Evolutionary conservation across 2,113 vertebrate genomes (phyloP).

Genomic region (Zootoca vivipara): DNA sequence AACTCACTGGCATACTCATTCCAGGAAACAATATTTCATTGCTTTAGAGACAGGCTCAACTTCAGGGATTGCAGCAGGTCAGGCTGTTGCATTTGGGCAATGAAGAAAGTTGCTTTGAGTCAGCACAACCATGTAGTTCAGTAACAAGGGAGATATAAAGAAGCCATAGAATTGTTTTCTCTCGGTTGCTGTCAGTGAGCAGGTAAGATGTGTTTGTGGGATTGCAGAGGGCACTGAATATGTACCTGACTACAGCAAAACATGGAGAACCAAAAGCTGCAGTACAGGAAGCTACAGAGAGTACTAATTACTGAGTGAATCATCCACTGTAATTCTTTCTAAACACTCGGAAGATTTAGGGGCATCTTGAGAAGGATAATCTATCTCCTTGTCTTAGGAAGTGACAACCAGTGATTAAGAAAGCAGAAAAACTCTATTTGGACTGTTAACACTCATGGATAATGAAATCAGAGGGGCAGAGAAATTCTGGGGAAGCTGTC

Average conservation of each 20-base stretch:
- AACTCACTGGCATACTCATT: slow-evolving; percentile 2
- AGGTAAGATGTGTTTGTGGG: not conserved
- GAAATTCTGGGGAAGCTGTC: not conserved
- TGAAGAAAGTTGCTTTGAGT: not conserved
- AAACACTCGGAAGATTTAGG: not conserved
- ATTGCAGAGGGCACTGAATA: not conserved
- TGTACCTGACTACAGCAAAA: not conserved
- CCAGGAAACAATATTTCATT: not conserved
- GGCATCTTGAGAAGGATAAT: not conserved
- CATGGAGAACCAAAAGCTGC: not conserved
- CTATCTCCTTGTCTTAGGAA: not conserved
- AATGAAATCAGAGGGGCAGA: not conserved
- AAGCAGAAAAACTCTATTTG: not conserved
- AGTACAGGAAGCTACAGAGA: not conserved
- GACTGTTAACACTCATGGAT: not conserved
- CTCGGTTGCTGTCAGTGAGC: not conserved
- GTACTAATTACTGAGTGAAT: not conserved
- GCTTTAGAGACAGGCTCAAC: not conserved
- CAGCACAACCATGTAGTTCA: not conserved
- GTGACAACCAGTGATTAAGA: not conserved
- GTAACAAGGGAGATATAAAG: not conserved
- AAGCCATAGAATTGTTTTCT: not conserved
- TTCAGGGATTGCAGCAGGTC: not conserved
- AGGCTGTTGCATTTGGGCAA: not conserved
- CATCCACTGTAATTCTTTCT: not conserved